Evolutionary conservation across 2,113 vertebrate species (phyloP).

Genomic region (Alexandromys fortis): DNA sequence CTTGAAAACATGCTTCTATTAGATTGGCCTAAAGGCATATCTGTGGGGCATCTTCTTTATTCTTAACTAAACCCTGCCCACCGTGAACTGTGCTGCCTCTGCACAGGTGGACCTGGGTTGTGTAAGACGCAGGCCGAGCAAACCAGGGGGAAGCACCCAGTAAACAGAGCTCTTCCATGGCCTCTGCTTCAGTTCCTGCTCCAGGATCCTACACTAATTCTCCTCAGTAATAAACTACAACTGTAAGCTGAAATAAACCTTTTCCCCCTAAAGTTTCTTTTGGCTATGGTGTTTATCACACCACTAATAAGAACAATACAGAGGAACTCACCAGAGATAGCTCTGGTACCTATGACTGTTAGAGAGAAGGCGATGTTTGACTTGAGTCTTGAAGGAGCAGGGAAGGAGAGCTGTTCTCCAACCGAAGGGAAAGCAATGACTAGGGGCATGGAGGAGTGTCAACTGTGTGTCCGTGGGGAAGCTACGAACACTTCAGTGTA

Average conservation of each 20-base stretch:
- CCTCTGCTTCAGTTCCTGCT: background rate
- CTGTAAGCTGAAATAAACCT: background rate
- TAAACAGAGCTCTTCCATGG: background rate
- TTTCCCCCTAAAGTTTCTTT: background rate
- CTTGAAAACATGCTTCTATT: background rate
- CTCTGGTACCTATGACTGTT: background rate
- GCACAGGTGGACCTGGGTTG: background rate
- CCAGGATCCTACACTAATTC: background rate
- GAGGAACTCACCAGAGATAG: background rate
- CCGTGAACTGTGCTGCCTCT: background rate
- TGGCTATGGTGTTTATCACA: background rate
- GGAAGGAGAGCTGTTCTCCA: background rate
- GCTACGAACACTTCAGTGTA: background rate
- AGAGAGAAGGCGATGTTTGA: background rate
- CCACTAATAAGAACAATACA: background rate
- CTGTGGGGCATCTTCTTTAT: background rate
- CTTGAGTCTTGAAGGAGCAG: background rate
- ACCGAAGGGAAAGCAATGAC: background rate
- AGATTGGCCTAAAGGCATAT: background rate
- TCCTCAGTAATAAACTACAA: background rate
- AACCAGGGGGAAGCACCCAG: too few relatives aligned
- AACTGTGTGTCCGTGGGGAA: background rate
- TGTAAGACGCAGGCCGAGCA: background rate
- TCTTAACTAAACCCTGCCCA: too few relatives aligned
- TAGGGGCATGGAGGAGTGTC: background rate